Base-by-base conservation (phyloP, 2,888 invertebrate species). In the Drosophila emarginata region DNA sequence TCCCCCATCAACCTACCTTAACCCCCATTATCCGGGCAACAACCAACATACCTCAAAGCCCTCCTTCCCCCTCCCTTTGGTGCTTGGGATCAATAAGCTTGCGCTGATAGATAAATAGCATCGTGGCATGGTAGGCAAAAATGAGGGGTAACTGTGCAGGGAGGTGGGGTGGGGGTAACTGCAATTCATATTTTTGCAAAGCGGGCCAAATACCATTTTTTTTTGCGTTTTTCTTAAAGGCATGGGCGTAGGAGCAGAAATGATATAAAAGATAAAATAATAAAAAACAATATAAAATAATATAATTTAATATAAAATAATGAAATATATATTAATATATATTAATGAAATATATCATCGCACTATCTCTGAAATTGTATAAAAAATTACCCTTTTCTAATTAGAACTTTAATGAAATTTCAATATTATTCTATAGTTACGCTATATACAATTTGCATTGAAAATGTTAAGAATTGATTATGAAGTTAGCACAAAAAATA, bases 101-200 rank as follows among this genome's bases (percentile, higher is more conserved):
- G 51, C 68, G 63, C 59, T 62, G 51, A 63, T 64, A 76, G 78
- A 74, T 68, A 71, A 80, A 84, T 39, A 36, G 51, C 56, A 58
- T 61, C 50, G 28, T 26, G 14, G 40, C 56, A 56, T 14, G 45
- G 45, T 45, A 7, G 4, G 45, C 18, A 45, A 11, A 1, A 45
- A 45, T 4, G 28, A 21, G 67, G 61, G 63, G 36, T 11, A 21
- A 12, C 15, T 23, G 23, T 23, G 23, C 0, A 15, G 45, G 37
- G 32, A 6, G 5, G 26, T 23, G 9, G 18, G 12, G 2, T 1
- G 3, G 18, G 26, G 62, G 14, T 5, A 6, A 53, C 51, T 15
- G 52, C 67, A 85, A 77, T 82, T 79, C 73, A 73, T 61, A 73
- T 68, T 73, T 66, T 54, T 72, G 82, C 67, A 61, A 51, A 56